A percentile compares a stretch with the other conserved stretches of the same genome.
phyloP scores from a whole-genome alignment of 2,113 vertebrate species.

The Oceanodroma tethys region DNA sequence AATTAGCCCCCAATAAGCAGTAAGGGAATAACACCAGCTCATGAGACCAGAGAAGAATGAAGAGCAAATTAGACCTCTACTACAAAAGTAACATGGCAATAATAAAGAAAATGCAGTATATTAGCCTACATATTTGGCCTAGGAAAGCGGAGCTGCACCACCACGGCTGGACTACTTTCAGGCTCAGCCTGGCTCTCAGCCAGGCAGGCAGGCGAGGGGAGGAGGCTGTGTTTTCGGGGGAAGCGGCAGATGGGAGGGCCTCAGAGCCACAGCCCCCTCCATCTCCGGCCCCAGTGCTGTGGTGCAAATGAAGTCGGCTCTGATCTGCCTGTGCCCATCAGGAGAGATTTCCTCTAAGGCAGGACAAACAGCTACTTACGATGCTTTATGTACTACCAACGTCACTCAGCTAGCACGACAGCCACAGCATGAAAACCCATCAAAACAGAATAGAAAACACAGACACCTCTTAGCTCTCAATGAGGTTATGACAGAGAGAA shows the following conservation, averaged over 20 bases:
- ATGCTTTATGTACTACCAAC: neutral
- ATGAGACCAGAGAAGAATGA: neutral
- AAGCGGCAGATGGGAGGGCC: fast-evolving
- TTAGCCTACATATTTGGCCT: neutral
- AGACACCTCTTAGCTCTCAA: neutral
- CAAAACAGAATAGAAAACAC: neutral
- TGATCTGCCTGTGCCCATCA: neutral
- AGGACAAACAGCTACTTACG: neutral
- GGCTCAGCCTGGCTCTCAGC: neutral
- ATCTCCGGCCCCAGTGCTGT: neutral
- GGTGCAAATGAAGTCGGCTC: neutral
- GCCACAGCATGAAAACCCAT: neutral
- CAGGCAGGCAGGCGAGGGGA: neutral
- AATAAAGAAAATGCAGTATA: neutral
- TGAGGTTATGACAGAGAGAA: neutral
- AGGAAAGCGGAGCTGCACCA: neutral
- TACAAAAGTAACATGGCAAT: neutral
- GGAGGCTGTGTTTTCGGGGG: neutral
- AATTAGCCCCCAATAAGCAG: neutral
- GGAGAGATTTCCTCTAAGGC: neutral
- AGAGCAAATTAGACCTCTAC: neutral
- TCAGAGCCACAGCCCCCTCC: neutral
- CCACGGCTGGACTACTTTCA: neutral
- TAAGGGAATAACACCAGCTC: neutral
- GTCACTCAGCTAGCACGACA: neutral